Percentiles rank a stretch among this genome's conserved stretches.
phyloP scores from a whole-genome alignment of 2,888 invertebrate genomes.

The Villa cingulata region DNA sequence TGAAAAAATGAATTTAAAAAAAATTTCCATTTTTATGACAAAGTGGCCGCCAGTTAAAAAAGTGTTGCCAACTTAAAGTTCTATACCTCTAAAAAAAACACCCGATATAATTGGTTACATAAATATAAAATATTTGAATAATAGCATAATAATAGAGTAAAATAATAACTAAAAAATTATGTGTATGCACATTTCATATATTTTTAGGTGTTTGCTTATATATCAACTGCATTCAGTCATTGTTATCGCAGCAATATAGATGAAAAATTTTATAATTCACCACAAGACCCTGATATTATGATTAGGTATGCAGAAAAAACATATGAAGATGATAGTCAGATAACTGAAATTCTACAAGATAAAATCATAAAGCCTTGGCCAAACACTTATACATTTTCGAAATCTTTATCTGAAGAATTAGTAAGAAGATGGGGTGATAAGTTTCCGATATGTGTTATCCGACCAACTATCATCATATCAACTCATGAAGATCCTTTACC shows the following conservation, averaged over 20 bases:
- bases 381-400: conserved; percentile 21
- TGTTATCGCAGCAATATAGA: conserved; percentile 12
- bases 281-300: conserved; percentile 18
- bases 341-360: conserved; percentile 14
- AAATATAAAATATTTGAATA: no score
- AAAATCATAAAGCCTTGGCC: conserved; percentile 20
- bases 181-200: no score
- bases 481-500: conserved; percentile 21
- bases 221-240: conserved; percentile 22
- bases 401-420: conserved; percentile 20
- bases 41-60: no score
- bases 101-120: no score
- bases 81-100: no score
- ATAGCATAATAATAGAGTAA: no score
- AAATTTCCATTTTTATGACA: no score
- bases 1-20: no score
- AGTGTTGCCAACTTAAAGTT: no score
- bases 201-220: conserved; percentile 18
- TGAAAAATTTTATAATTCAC: conserved; percentile 19
- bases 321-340: not conserved
- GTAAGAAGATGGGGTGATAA: conserved; percentile 15
- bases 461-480: conserved; percentile 20
- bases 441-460: conserved; percentile 17
- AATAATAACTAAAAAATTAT: no score
- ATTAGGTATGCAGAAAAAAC: conserved; percentile 16